Conservation (phyloP, 2,797 vertebrate genomes). For the Sylvilagus floridanus region DNA sequence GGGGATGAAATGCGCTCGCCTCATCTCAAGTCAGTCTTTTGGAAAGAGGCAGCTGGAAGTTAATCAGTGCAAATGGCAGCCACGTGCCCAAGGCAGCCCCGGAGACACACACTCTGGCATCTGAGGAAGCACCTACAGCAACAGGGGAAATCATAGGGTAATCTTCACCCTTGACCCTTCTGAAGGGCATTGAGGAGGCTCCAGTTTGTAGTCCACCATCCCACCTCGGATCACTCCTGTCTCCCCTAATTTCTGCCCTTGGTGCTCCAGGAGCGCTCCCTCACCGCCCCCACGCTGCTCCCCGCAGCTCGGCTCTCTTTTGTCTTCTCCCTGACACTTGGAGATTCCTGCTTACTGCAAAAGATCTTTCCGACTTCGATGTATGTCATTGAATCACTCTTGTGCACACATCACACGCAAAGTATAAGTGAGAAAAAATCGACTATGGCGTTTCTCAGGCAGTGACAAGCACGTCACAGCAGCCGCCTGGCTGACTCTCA, state of each 20-base stretch:
- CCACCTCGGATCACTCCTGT: neutral
- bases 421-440: neutral
- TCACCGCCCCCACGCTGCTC: neutral
- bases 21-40: neutral
- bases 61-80: conserved; percentile 4
- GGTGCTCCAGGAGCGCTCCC: accelerated
- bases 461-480: neutral
- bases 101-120: neutral
- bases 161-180: neutral
- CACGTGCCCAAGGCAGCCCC: neutral
- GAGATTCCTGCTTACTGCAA: neutral
- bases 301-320: neutral
- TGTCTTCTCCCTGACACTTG: neutral
- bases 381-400: neutral
- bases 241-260: neutral
- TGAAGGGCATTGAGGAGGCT: neutral
- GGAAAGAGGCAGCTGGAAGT: neutral
- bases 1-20: neutral
- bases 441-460: neutral
- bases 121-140: neutral
- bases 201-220: neutral
- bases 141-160: neutral
- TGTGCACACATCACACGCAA: neutral
- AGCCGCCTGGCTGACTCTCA: neutral
- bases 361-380: neutral